Conservation (phyloP, 2,113 vertebrate genomes). For the Anseranas semipalmata region DNA sequence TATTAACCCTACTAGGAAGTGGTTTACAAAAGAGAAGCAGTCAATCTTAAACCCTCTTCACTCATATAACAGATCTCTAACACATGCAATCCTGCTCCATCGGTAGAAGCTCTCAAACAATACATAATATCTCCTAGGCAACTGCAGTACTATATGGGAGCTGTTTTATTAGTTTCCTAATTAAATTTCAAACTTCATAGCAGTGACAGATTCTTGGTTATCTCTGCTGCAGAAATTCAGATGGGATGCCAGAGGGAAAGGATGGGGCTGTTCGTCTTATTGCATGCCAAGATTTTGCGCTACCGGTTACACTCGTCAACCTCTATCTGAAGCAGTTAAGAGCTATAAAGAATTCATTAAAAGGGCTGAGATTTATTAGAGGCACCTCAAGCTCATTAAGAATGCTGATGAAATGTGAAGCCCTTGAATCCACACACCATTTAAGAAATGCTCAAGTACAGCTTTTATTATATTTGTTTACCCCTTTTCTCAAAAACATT, state of each 20-base stretch:
- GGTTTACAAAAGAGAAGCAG: neutral
- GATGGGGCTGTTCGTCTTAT: slow-evolving; percentile 70
- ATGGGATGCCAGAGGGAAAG: slow-evolving; percentile 68
- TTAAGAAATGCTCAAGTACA: neutral
- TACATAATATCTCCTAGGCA: neutral
- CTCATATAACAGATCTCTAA: neutral
- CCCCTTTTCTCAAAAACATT: neutral
- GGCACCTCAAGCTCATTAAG: slow-evolving; percentile 47
- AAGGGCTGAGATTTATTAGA: slow-evolving; percentile 70
- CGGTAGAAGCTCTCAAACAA: neutral
- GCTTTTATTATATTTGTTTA: neutral
- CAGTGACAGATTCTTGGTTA: slow-evolving; percentile 50
- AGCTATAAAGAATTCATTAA: slow-evolving; percentile 79
- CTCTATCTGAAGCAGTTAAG: slow-evolving; percentile 72
- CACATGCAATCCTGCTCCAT: neutral
- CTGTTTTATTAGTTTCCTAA: slow-evolving; percentile 58
- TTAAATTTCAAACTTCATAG: slow-evolving; percentile 53
- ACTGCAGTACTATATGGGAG: neutral
- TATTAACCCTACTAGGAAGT: neutral
- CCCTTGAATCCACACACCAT: slow-evolving; percentile 12
- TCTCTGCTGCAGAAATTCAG: slow-evolving; percentile 44
- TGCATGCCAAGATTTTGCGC: slow-evolving; percentile 74
- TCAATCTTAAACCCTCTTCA: neutral
- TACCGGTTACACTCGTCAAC: slow-evolving; percentile 76
- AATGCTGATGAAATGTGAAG: slow-evolving; percentile 46